Conservation (phyloP, 2,888 invertebrate genomes). For the Lasioglossum vierecki region DNA sequence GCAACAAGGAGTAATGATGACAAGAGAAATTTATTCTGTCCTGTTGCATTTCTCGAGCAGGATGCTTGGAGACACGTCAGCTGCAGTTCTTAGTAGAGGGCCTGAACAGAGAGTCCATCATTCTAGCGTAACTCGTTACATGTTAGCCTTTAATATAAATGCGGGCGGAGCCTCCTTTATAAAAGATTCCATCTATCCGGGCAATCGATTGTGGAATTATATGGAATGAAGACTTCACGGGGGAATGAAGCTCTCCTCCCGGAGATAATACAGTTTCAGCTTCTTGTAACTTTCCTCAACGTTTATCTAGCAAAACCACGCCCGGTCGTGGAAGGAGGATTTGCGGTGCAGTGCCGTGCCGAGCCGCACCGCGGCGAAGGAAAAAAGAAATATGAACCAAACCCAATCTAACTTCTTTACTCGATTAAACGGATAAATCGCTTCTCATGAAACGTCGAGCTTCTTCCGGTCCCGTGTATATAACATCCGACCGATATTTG, state of each 20-base stretch:
- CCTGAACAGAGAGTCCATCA: not conserved
- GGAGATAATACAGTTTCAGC: slow-evolving; percentile 43
- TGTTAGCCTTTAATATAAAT: slow-evolving; percentile 42
- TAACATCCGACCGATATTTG: slow-evolving; percentile 17
- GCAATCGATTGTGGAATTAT: slow-evolving; percentile 55
- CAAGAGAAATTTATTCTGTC: slow-evolving; percentile 17
- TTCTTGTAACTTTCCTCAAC: slow-evolving; percentile 49
- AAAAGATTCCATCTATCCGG: slow-evolving; percentile 38
- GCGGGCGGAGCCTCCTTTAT: slow-evolving; percentile 16
- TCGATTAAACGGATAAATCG: slow-evolving; percentile 51
- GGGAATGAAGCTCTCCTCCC: slow-evolving; percentile 7
- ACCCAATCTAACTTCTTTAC: slow-evolving; percentile 44
- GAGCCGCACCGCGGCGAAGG: not conserved
- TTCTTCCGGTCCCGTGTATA: not conserved
- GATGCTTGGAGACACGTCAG: slow-evolving; percentile 8
- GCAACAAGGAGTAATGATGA: not conserved
- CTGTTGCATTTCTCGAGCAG: not conserved
- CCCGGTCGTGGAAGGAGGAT: slow-evolving; percentile 17
- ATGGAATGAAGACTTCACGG: slow-evolving; percentile 40
- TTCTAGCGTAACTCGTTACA: slow-evolving; percentile 16
- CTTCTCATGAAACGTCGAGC: slow-evolving; percentile 13
- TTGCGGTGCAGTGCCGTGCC: not conserved
- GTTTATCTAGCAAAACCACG: slow-evolving; percentile 51
- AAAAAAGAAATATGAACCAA: slow-evolving; percentile 40
- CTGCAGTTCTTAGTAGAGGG: too few relatives aligned